Evolutionary conservation across 2,888 invertebrate genomes (phyloP).

Genomic region (Pseudococcus longispinus): DNA sequence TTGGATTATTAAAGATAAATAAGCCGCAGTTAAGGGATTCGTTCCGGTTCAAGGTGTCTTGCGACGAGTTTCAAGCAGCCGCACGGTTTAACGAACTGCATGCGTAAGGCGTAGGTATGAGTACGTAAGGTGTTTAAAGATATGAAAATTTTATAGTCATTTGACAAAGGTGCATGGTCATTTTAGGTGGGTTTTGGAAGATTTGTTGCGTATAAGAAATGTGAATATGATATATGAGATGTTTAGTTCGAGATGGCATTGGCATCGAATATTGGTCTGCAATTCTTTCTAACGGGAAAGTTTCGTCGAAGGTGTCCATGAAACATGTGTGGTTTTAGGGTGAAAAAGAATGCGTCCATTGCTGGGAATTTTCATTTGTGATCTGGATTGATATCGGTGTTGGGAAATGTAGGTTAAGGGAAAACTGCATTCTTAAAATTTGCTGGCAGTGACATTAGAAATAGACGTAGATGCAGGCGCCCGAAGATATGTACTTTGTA

Average conservation of each 20-base stretch:
- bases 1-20: constrained; percentile 9
- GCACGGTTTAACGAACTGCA: neutral
- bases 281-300: neutral
- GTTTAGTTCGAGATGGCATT: neutral
- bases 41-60: neutral
- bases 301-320: neutral
- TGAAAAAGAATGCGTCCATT: neutral
- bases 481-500: neutral
- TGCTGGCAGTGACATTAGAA: neutral
- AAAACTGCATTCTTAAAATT: neutral
- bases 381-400: neutral
- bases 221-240: neutral
- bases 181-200: neutral
- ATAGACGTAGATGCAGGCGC: neutral
- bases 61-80: neutral
- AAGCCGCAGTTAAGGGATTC: neutral
- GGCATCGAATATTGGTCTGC: neutral
- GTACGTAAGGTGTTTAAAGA: neutral
- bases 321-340: neutral
- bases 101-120: neutral
- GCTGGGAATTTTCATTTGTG: neutral
- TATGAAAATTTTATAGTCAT: neutral
- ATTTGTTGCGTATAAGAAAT: neutral
- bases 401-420: neutral
- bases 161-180: neutral